A percentile compares a stretch with the other conserved stretches of the same genome.
These are phyloP conservation scores for Leucoraja ocellata DNA, from an alignment of 2,797 vertebrate species.

Conservation along the genomic window DNA sequence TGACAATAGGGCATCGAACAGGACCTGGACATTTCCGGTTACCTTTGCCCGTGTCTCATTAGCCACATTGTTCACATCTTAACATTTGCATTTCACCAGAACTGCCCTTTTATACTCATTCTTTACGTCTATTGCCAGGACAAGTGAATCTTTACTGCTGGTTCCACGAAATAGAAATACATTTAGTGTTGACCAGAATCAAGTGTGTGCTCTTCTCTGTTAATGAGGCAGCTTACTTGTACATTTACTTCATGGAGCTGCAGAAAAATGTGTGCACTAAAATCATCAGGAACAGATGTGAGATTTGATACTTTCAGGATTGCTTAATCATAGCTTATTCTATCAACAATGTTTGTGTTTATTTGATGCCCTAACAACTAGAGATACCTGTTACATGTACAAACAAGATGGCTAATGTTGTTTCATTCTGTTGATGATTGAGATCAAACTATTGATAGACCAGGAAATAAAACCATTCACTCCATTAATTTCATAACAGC, in stretches of 20 bases:
- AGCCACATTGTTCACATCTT: conserved; percentile 33
- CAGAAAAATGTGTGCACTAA: not conserved
- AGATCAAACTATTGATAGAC: not conserved
- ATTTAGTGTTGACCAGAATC: not conserved
- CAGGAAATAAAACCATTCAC: not conserved
- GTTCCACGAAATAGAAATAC: not conserved
- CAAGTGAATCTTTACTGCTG: not conserved
- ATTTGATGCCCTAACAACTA: not conserved
- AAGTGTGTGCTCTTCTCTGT: not conserved
- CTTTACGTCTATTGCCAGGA: not conserved
- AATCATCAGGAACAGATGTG: not conserved
- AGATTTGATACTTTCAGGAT: not conserved
- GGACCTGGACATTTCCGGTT: conserved; percentile 15
- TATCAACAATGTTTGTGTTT: not conserved
- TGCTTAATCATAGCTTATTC: not conserved
- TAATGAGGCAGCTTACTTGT: not conserved
- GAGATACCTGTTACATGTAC: not conserved
- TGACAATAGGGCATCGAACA: not conserved
- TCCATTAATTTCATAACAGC: not conserved
- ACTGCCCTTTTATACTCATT: not conserved
- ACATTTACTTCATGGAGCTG: not conserved
- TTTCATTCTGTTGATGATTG: not conserved
- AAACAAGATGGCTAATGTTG: not conserved
- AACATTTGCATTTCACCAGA: conserved; percentile 12
- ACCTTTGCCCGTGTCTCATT: conserved; percentile 13